Conservation (phyloP, 2,797 vertebrate genomes). For the Rhyacichthys aspro region DNA sequence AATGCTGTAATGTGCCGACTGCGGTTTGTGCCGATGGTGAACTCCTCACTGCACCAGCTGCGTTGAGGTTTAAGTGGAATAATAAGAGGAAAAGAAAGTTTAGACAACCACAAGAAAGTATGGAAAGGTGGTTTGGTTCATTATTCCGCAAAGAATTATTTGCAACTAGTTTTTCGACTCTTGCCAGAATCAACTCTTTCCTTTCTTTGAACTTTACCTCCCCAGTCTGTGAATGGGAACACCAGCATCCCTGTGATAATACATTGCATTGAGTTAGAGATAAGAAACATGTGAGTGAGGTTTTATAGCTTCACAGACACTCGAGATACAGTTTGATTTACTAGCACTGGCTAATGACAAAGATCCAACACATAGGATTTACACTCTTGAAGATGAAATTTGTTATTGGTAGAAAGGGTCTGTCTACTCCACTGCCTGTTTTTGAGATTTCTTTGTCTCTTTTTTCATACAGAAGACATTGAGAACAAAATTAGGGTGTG, state of each 20-base stretch:
- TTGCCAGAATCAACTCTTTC: slow-evolving; percentile 53
- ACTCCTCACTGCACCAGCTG: background rate
- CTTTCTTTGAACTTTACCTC: slow-evolving; percentile 52
- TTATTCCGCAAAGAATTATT: background rate
- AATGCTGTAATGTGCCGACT: slow-evolving; percentile 6
- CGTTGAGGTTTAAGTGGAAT: background rate
- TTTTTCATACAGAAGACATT: slow-evolving; percentile 17
- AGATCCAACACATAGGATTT: slow-evolving; percentile 29
- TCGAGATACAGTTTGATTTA: slow-evolving; percentile 49
- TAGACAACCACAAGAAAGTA: slow-evolving; percentile 5
- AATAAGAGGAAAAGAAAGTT: slow-evolving; percentile 11
- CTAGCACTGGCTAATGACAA: slow-evolving; percentile 29
- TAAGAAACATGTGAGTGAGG: slow-evolving; percentile 25
- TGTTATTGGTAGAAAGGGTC: slow-evolving; percentile 43
- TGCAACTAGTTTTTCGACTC: slow-evolving; percentile 22
- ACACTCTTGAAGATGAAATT: slow-evolving; percentile 38
- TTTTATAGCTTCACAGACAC: slow-evolving; percentile 19
- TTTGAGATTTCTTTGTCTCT: slow-evolving; percentile 26
- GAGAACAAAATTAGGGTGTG: background rate
- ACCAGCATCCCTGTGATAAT: slow-evolving; percentile 27
- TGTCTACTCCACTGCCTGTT: slow-evolving; percentile 1
- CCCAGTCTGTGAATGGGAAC: slow-evolving; percentile 74
- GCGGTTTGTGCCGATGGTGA: background rate
- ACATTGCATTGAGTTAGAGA: slow-evolving; percentile 18
- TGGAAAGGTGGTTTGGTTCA: background rate